Percentiles rank a stretch among this genome's conserved stretches.
These are phyloP conservation scores for Muntiacus muntjak DNA, from an alignment of 2,113 vertebrate genomes.

Conservation along the genomic window DNA sequence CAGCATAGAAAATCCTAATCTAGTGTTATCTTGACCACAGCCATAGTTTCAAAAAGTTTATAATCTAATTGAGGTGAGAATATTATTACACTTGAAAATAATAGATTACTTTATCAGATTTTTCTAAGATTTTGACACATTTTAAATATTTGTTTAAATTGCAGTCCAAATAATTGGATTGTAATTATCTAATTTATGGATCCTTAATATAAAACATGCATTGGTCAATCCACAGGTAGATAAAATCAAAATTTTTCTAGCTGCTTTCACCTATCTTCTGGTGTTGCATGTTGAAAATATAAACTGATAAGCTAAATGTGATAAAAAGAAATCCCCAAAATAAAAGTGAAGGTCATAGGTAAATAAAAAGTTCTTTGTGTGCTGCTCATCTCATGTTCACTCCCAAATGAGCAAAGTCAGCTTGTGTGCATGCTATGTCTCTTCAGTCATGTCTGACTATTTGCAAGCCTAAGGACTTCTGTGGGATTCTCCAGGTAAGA, in stretches of 20 bases:
- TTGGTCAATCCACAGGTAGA: background rate
- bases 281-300: slow-evolving; percentile 9
- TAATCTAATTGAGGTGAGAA: background rate
- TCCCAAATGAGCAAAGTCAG: background rate
- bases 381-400: background rate
- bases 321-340: background rate
- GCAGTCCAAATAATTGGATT: background rate
- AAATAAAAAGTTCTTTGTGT: background rate
- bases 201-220: background rate
- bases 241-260: background rate
- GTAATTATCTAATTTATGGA: background rate
- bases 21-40: background rate
- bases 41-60: background rate
- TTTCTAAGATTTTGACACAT: background rate
- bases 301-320: background rate
- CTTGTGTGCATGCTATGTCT: background rate
- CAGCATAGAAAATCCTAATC: background rate
- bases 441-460: background rate
- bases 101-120: background rate
- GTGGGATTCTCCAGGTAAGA: background rate
- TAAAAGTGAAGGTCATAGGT: background rate
- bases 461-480: background rate
- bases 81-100: background rate
- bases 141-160: background rate
- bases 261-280: background rate